Base-by-base conservation (phyloP, 1,140 invertebrate species). In the Hermatobates lingyangjiaoensis region DNA sequence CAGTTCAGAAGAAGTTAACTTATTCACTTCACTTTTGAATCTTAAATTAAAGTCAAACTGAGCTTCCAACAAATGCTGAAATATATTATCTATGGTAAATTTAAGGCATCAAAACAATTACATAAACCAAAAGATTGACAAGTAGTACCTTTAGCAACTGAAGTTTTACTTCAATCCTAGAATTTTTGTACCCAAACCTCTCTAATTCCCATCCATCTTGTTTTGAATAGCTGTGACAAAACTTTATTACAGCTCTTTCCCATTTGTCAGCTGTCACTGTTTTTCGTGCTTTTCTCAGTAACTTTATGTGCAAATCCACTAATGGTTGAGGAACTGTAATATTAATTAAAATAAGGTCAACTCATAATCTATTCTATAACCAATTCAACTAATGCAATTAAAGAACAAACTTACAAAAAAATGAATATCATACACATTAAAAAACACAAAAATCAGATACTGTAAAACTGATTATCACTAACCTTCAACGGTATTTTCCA, bases 151-250 rank as follows among this genome's bases (percentile, higher is more conserved):
- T 93, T 42, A 97, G 73, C 58, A 94, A 73, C 56, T 82, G 74
- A 54, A 96, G 71, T 73, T 95, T 95, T 4, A 91, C 80, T 60
- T 77, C 74, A 39, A 89, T 69, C 59, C 84, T 83, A 55, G 87
- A 79, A 70, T 93, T 89, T 63, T 88, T 89, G 66, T 94, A 98
- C 30, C 92, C 91, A 75, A 92, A 92, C 55, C 87, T 74, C 67
- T 96, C 93, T 44, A 97, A 72, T 71, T 96, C 90, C 90, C 90
- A 95, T 52, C 84, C 90, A 76, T 96, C 92, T 62, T 90, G 82
- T 25, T 71, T 66, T 40, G 80, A 83, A 63, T 88, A 91, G 30
- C 79, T 77, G 62, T 91, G 82, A 69, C 87, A 89, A 70, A 94
- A 91, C 69, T 91, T 93, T 45, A 87, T 79, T 52, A 96, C 64